phyloP scores from a whole-genome alignment of 2,888 invertebrate species.

The Netelia virgata region DNA sequence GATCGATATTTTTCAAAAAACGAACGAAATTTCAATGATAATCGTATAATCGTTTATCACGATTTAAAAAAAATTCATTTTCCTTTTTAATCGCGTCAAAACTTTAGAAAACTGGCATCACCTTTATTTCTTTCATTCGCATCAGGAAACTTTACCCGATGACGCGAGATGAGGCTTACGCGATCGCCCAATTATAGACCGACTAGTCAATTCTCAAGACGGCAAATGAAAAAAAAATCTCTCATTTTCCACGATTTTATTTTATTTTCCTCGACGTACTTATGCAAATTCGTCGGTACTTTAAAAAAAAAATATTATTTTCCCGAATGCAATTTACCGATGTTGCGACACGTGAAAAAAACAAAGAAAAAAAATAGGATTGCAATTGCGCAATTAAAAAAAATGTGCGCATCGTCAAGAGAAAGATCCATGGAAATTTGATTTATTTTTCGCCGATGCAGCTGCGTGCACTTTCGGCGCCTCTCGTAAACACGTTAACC shows the following conservation, averaged over 20 bases:
- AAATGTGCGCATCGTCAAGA: too few relatives aligned
- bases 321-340: too few relatives aligned
- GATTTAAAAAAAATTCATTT: not conserved
- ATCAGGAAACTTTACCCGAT: not conserved
- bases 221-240: not conserved
- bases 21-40: not conserved
- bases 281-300: too few relatives aligned
- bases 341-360: too few relatives aligned
- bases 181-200: not conserved
- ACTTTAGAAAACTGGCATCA: not conserved
- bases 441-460: constrained; percentile 21
- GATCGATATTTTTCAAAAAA: too few relatives aligned
- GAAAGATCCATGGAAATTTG: not conserved
- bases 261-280: not conserved
- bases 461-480: constrained; percentile 20
- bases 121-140: not conserved
- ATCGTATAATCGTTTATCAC: not conserved
- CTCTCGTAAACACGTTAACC: not conserved
- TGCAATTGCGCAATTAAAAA: too few relatives aligned
- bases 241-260: too few relatives aligned
- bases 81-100: not conserved
- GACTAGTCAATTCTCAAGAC: not conserved
- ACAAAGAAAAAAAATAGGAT: too few relatives aligned
- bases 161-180: not conserved
- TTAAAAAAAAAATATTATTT: too few relatives aligned